phyloP scores from a whole-genome alignment of 2,113 vertebrate species.

The Sander lucioperca region DNA sequence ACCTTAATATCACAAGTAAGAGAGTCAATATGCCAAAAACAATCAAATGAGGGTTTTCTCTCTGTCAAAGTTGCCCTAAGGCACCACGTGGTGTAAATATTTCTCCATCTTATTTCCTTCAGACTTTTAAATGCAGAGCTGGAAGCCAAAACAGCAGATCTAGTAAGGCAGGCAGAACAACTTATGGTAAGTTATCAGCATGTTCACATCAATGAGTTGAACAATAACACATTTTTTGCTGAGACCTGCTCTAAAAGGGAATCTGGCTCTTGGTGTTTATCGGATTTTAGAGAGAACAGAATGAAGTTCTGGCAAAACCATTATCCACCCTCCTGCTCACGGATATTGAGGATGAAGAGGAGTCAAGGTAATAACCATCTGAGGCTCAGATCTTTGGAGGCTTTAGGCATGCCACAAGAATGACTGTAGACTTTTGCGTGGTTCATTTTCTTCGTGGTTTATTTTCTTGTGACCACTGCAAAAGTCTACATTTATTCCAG shows the following conservation, averaged over 20 bases:
- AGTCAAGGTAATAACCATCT: slow-evolving; percentile 80
- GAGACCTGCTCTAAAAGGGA: background rate
- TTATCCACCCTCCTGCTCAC: slow-evolving; percentile 77
- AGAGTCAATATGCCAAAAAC: background rate
- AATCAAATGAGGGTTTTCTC: background rate
- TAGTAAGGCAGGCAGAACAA: slow-evolving; percentile 91
- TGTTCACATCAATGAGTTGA: background rate
- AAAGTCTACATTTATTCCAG: background rate
- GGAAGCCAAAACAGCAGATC: slow-evolving; percentile 91
- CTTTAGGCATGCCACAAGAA: background rate
- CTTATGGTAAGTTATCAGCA: slow-evolving; percentile 87
- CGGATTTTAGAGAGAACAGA: slow-evolving; percentile 85
- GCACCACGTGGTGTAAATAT: background rate
- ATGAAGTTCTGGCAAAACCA: slow-evolving; percentile 83
- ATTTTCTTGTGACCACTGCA: background rate
- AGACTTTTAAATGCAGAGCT: slow-evolving; percentile 94
- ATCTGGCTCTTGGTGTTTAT: slow-evolving; percentile 9
- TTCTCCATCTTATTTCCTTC: slow-evolving; percentile 2
- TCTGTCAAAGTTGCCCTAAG: background rate
- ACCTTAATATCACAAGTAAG: background rate
- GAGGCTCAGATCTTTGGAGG: background rate
- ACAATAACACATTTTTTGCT: background rate
- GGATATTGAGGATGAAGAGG: slow-evolving; percentile 75
- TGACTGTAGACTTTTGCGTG: background rate
- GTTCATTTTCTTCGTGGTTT: background rate